Evolutionary conservation across 1,140 invertebrate genomes (phyloP), one percentile per base, ranked within the genome.

Genomic region (Heliconius congener): DNA sequence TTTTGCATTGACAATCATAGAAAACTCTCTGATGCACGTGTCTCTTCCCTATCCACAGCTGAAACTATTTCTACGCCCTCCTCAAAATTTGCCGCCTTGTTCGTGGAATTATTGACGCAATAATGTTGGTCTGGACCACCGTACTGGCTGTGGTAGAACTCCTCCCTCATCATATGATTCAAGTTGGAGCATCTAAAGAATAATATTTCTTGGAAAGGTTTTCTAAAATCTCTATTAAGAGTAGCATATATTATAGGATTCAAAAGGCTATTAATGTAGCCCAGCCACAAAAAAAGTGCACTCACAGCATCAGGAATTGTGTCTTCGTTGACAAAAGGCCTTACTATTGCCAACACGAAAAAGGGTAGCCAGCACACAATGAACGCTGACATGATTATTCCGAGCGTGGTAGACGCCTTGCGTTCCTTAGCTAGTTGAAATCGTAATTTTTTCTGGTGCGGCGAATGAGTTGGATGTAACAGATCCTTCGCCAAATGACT

Each of bases 341-440:
- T 95, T 46, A 99, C 96, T 13, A 99, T 93, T 2, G 98, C 98
- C 50, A 99, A 95, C 9, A 99, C 97, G 93, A 99, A 99, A 92
- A 99, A 99, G 2, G 99, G 99, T 50, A 99, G 94, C 99, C 99
- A 99, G 91, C 99, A 99, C 76, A 99, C 95, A 19, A 97, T 98
- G 88, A 99, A 99, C 1, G 99, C 98, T 79, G 98, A 99, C 98
- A 99, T 98, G 74, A 99, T 99, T 76, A 99, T 99, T 18, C 99
- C 99, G 77, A 99, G 95, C 0, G 99, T 99, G 27, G 98, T 98
- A 74, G 98, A 99, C 4, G 99, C 99, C 91, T 99, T 99, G 71
- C 98, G 96, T 87, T 99, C 98, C 85, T 98, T 98, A 66, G 97
- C 97, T 85, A 98, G 90, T 87, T 97, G 97, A 87, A 98, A 97